Conservation (phyloP, 2,113 vertebrate species). For the Fregata magnificens region DNA sequence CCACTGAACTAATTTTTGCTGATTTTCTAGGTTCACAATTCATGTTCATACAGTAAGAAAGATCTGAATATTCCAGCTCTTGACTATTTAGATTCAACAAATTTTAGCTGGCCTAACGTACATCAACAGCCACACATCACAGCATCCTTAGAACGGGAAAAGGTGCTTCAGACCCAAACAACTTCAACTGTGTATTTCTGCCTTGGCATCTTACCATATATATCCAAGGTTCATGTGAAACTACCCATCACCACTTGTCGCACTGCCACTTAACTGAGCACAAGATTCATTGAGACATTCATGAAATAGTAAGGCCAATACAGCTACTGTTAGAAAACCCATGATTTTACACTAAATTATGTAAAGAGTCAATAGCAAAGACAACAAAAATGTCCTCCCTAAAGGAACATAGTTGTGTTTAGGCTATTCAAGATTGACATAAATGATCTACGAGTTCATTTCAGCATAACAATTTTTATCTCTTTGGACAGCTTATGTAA, state of each 20-base stretch:
- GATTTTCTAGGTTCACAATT: background rate
- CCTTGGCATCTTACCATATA: background rate
- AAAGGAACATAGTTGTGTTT: background rate
- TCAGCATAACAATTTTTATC: background rate
- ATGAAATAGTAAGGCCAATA: background rate
- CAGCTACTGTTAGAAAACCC: background rate
- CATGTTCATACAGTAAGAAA: background rate
- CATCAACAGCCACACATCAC: background rate
- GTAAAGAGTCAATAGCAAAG: background rate
- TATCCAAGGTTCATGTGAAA: background rate
- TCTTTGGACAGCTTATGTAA: conserved; percentile 31
- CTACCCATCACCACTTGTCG: background rate
- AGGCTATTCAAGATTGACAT: background rate
- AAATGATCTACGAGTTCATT: background rate
- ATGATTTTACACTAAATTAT: background rate
- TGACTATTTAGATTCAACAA: background rate
- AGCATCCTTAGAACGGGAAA: background rate
- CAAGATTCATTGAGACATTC: background rate
- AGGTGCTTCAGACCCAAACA: background rate
- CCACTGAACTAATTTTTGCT: background rate
- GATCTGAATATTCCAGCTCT: background rate
- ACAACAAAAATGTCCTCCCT: background rate
- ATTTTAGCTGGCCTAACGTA: background rate
- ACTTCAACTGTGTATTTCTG: background rate
- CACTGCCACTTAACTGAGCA: background rate